Evolutionary conservation across 2,888 invertebrate genomes (phyloP), one percentile per base, ranked within the genome.

Genomic region (Capitulum mitella): DNA sequence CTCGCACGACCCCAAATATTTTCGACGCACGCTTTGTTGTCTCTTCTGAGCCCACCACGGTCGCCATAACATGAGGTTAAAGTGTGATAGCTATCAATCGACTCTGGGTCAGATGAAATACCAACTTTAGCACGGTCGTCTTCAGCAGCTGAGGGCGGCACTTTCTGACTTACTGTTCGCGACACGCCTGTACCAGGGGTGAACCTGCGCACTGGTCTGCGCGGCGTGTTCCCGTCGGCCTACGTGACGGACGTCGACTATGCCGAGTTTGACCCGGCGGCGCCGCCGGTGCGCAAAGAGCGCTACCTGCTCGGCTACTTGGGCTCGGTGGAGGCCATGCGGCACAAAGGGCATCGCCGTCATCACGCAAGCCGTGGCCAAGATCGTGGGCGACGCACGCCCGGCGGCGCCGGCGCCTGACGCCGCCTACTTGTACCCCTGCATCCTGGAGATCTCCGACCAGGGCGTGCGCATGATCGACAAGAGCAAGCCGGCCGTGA

Each of bases 321-420:
- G 85, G 98, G 98, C 0, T 97, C 97, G 0, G 94, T 98, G 78
- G 98, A 98, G 87, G 98, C 98, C 0, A 88, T 93, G 82, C 93
- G 94, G 83, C 97, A 98, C 87, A 98, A n/a, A 98, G 87, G 98
- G 98, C n/a, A 97, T 97, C 40, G 92, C 95, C 14, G 96, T 97
- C 26, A 70, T 70, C 70, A 94, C 94, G 85, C 94, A 95, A 87
- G 95, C 95, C 0, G 95, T 95, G 8, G 91, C 92, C 83, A 92
- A 95, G 84, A 94, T 95, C 81, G 90, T 93, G 0, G 83, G 84
- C n/a, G 80, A 79, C 26, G 80, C 81, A 77, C 83, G 83, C n/a
- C 58, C 58, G 58, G 58, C 3, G 58, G 40, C 40, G 37, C 14
- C 70, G 26, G 8, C 70, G 40, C 82, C 82, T 78, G 84, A 84